Conservation (phyloP, 2,888 invertebrate genomes). For the Ptilodon capucinus region DNA sequence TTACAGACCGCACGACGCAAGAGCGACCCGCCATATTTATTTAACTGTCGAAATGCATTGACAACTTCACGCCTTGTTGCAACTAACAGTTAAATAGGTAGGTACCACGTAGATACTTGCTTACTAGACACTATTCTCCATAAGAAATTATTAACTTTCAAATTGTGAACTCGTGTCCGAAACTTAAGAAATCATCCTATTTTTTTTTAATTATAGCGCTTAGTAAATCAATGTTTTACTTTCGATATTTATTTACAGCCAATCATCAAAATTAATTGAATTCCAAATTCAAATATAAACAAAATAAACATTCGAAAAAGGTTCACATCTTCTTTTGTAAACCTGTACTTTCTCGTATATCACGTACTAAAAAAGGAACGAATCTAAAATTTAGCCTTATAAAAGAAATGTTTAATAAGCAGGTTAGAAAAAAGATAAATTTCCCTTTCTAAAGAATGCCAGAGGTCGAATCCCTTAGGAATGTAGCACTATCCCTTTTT, state of each 20-base stretch:
- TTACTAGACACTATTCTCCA: no score
- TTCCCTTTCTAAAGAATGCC: constrained; percentile 69
- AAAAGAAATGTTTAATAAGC: constrained; percentile 45
- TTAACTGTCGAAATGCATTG: constrained; percentile 62
- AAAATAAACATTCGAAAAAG: constrained; percentile 23
- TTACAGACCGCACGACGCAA: constrained; percentile 19
- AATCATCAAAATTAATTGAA: constrained; percentile 36
- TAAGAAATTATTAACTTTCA: no score
- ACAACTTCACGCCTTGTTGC: constrained; percentile 37
- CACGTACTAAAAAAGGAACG: constrained; percentile 44
- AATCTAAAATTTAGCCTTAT: constrained; percentile 50
- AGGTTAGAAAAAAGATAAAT: constrained; percentile 55
- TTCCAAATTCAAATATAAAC: constrained; percentile 20
- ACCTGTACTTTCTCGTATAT: constrained; percentile 14
- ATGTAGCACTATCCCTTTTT: constrained; percentile 67
- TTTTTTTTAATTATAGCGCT: no score
- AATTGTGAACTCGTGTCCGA: no score
- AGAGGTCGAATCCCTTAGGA: constrained; percentile 55
- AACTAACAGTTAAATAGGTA: constrained; percentile 8
- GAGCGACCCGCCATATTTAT: constrained; percentile 44
- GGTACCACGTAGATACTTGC: no score
- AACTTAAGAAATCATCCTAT: no score
- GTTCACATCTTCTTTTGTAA: constrained; percentile 45
- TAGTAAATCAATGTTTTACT: no score
- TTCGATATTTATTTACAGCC: constrained; percentile 1